A percentile compares a stretch with the other conserved stretches of the same genome.
These are phyloP conservation scores for Perognathus longimembris DNA, from an alignment of 2,113 vertebrate species.

Conservation along the genomic window DNA sequence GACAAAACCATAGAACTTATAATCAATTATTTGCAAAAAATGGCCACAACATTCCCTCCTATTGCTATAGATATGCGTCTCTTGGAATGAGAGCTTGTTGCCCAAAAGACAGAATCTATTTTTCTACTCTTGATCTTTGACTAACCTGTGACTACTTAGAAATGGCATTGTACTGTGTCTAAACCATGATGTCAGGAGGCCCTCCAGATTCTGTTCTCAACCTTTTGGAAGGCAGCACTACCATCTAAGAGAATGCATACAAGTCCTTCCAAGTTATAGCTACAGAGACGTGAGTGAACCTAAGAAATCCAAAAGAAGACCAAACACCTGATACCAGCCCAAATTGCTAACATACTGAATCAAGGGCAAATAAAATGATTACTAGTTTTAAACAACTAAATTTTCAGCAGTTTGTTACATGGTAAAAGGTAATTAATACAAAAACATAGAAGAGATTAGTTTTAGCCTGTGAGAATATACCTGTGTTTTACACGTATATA, in stretches of 20 bases:
- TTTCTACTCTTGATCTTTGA: constrained; percentile 9
- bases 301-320: not conserved
- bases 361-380: constrained; percentile 27
- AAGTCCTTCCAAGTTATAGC: not conserved
- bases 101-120: not conserved
- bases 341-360: not conserved
- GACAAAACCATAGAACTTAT: not conserved
- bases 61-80: not conserved
- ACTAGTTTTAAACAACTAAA: not conserved
- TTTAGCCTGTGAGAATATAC: not conserved
- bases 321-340: not conserved
- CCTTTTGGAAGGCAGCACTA: not conserved
- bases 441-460: constrained; percentile 13
- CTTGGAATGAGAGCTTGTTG: not conserved
- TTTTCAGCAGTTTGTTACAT: not conserved
- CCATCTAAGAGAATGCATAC: not conserved
- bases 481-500: not conserved
- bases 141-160: not conserved
- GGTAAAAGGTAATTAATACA: not conserved
- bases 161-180: not conserved
- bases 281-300: not conserved
- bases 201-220: not conserved
- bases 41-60: not conserved
- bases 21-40: not conserved
- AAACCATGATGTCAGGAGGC: not conserved